Base-by-base conservation (phyloP, 2,113 vertebrate species). In the Hipposideros armiger region DNA sequence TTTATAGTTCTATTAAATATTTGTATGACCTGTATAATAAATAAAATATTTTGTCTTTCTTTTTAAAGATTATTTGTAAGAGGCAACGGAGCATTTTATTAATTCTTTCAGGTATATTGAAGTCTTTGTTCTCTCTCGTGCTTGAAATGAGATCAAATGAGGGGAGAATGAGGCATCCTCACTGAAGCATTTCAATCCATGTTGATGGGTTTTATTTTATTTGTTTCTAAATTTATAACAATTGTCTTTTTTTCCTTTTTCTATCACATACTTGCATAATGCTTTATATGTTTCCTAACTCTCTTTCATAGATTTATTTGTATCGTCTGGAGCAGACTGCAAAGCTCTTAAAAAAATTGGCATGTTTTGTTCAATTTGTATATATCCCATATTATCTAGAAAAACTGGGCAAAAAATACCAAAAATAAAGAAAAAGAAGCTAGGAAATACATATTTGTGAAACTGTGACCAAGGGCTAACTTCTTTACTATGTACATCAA, bases 321-420 rank as follows among this genome's bases (percentile, higher is more conserved):
- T 47, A 58, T 67, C 47, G 67, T 92, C 60, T 89, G 50, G 80
- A 47, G 78, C 36, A 90, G 58, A 88, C 13, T 67, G 32, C 58
- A 40, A 90, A 76, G 77, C 42, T 80, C n/a, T 88, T 87, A 77
- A 62, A 88, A 72, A 97, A 96, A 97, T 10, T 62, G 90, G 32
- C 24, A 67, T 62, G 32, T 92, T 95, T 92, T 52, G 16, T 88
- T 42, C 78, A 58, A 90, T 88, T 73, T 73, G 60, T 67, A 82
- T 70, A 67, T 1, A 56, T 52, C 36, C 42, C 72, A 77, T 92
- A 92, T 47, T 36, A 88, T 13, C 30, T 82, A 78, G 40, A 60
- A 94, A 94, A 83, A 54, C 74, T 36, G 32, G 56, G 40, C 47
- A 86, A 91, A 88, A 26, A 54, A 30, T 22, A 69, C 14, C 70